phyloP scores from a whole-genome alignment of 2,797 vertebrate species.

The Hapalemur alaotrensis region DNA sequence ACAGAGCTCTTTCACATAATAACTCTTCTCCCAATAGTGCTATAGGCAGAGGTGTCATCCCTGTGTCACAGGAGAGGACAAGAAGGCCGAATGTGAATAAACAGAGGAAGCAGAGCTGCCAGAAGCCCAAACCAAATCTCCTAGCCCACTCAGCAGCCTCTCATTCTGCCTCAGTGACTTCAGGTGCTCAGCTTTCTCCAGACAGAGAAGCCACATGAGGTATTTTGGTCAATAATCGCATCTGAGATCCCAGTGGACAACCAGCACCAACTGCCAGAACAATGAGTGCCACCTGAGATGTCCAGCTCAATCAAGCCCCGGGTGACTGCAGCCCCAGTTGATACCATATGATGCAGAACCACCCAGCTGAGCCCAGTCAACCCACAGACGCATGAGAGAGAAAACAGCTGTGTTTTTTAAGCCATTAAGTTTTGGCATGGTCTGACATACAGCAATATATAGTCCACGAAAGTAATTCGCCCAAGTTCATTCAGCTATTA shows the following conservation, averaged over 20 bases:
- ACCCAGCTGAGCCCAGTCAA: neutral
- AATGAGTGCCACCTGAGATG: accelerated
- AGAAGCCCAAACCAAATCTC: neutral
- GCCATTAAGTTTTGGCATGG: neutral
- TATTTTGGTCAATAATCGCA: neutral
- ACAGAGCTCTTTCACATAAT: neutral
- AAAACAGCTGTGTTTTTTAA: neutral
- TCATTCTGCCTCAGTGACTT: neutral
- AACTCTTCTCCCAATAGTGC: no score
- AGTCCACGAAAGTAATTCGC: neutral
- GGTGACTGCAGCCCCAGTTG: neutral
- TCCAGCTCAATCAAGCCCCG: neutral
- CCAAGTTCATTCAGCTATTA: neutral
- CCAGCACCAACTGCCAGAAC: neutral
- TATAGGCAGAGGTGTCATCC: neutral
- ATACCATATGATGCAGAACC: neutral
- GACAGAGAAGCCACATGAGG: no score
- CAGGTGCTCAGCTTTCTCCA: neutral
- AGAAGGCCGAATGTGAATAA: neutral
- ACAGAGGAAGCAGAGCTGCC: neutral
- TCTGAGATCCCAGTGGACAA: neutral
- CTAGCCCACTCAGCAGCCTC: neutral
- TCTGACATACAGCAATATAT: neutral
- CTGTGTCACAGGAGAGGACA: neutral
- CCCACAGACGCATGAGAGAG: neutral